Evolutionary conservation across 2,113 vertebrate species (phyloP).

Genomic region (Baryphthengus martii): DNA sequence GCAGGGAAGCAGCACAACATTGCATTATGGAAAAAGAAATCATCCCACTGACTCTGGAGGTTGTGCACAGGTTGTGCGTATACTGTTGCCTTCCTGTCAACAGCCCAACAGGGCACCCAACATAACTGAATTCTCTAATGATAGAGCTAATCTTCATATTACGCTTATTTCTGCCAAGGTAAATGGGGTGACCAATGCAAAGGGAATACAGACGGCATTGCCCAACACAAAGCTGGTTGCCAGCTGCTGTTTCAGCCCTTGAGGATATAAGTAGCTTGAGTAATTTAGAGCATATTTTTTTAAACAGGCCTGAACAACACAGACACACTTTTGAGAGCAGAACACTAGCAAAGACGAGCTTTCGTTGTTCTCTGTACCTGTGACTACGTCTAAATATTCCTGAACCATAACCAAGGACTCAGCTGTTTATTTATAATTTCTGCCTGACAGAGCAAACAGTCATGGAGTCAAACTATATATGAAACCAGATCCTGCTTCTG

Average conservation of each 20-base stretch:
- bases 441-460: background rate
- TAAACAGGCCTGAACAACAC: background rate
- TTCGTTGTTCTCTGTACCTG: background rate
- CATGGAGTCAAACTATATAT: background rate
- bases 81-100: background rate
- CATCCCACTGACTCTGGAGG: background rate
- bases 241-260: background rate
- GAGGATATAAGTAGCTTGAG: background rate
- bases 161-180: background rate
- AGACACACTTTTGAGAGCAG: background rate
- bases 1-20: background rate
- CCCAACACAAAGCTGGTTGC: background rate
- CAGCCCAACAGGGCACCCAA: background rate
- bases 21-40: background rate
- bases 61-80: background rate
- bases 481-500: background rate
- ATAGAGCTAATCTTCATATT: background rate
- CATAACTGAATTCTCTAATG: background rate
- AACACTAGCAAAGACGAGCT: background rate
- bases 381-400: background rate
- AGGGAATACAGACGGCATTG: background rate
- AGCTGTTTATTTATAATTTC: background rate
- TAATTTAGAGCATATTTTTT: background rate
- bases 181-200: background rate
- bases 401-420: background rate